Evolutionary conservation across 2,888 invertebrate species (phyloP), one percentile per base, ranked within the genome.

Genomic region (Noctua pronuba): DNA sequence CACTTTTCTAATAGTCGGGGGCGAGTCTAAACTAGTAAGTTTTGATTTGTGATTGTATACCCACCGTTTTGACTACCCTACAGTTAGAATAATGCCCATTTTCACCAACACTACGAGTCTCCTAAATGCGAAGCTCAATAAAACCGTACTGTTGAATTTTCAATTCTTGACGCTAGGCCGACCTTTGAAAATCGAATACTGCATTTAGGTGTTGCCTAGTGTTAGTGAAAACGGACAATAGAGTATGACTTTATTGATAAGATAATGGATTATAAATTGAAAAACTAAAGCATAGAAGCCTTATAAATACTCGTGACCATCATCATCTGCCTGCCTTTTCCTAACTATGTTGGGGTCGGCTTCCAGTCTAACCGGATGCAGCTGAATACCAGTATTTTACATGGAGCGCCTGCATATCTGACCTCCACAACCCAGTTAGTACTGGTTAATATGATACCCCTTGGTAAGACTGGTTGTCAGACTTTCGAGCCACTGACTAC

Each of bases 21-120:
- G 44, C 52, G 66, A 65, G 28, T 72, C 5, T 66, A 58, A 18
- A 41, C n/a, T 65, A 46, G 46, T 28, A 16, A 49, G 7, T 79
- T 65, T 71, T 75, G 6, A 21, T 80, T 81, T 85, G 66, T 68
- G 49, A 84, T 66, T 71, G 82, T 81, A 67, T 38, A 65, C 58
- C 71, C 82, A 75, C 67, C 67, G 71, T 68, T 70, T 31, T 75
- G 11, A 68, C 11, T 55, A 72, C 52, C 3, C 38, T 69, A 18
- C 11, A 41, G 38, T 64, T 72, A 35, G 38, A 65, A 75, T 71
- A 38, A 41, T 65, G 4, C 8, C 18, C 41, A 41, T 65, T 65
- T 65, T n/a, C 41, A 65, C 41, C 10, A 65, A 65, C 8, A 65
- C 41, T 65, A n/a, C 11, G n/a, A 7, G 41, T 18, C 21, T 1